Conservation (phyloP, 2,888 invertebrate species). For the Eilema griseolum region DNA sequence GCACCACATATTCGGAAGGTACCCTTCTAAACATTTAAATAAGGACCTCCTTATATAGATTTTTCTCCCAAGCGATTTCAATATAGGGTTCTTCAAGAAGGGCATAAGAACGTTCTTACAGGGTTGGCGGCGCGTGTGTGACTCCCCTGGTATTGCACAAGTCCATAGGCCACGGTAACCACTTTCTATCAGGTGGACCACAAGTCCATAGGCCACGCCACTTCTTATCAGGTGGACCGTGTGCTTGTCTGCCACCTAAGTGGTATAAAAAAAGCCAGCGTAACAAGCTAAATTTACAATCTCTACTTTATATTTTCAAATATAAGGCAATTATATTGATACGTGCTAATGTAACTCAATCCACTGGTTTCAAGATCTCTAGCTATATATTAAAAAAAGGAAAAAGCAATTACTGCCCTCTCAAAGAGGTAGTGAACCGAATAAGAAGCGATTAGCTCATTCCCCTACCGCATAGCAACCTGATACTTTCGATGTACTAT, state of each 20-base stretch:
- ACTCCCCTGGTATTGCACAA: no score
- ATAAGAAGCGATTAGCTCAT: constrained; percentile 15
- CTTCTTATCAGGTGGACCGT: no score
- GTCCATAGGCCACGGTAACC: no score
- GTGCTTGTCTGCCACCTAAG: no score
- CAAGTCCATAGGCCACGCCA: no score
- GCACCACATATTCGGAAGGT: neutral
- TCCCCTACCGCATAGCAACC: constrained; percentile 19
- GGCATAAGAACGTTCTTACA: no score
- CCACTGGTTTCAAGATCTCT: neutral
- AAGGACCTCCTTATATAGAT: neutral
- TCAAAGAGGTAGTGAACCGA: constrained; percentile 9
- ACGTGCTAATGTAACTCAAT: constrained; percentile 1
- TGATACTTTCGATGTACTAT: constrained; percentile 17
- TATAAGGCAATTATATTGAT: neutral
- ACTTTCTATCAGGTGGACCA: no score
- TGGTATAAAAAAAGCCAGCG: no score
- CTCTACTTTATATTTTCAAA: neutral
- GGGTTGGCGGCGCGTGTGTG: no score
- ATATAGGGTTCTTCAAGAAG: no score
- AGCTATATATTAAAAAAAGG: neutral
- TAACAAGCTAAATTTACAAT: neutral
- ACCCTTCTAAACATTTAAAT: neutral
- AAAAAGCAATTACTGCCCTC: neutral
- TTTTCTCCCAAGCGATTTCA: no score